Base-by-base conservation (phyloP, 2,797 vertebrate genomes). In the Peromyscus melanophrys region DNA sequence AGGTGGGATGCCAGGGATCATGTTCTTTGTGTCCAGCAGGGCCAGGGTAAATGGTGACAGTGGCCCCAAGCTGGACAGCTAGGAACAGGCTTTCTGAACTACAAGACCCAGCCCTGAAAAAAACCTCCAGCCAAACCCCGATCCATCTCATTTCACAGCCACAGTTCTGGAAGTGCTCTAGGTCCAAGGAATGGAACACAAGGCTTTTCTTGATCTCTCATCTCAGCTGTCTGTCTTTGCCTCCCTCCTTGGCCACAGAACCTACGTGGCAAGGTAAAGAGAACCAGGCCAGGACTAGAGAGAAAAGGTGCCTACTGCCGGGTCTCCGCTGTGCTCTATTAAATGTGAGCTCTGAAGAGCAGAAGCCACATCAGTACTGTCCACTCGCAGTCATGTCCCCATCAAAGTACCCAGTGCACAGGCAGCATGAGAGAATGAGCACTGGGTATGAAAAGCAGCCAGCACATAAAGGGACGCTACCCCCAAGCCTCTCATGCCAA, bases 401-500 rank as follows among this genome's bases (percentile, higher is more conserved):
- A n/a, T 77, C 61, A 69, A 13, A 52, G 25, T 63, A 71, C 91
- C 52, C 17, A n/a, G 13, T 61, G 43, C 34, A 29, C 6, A 80
- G 17, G 8, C 71, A 88, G 46, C 57, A 85, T 25, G 77, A 40
- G 59, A 49, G 90, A 96, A 93, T 71, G 76, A 96, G 40, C 63
- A 77, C 73, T 13, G 71, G 21, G 37, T 52, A 69, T 46, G 27
- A 96, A 57, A 31, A 82, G 65, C 4, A 94, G 59, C 76, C 40
- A n/a, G 59, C 29, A 65, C n/a, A 5, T 49, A 57, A 86, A 43
- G 29, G 34, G 27, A 84, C 11, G 57, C 29, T 57, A 52, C 25
- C 55, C 10, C 29, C 71, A 19, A 88, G 17, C n/a, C 40, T 96
- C 84, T 89, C 52, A 59, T 83, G 65, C 46, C 89, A 82, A 96